phyloP scores from a whole-genome alignment of 2,797 vertebrate species.

The Gastrophryne carolinensis region DNA sequence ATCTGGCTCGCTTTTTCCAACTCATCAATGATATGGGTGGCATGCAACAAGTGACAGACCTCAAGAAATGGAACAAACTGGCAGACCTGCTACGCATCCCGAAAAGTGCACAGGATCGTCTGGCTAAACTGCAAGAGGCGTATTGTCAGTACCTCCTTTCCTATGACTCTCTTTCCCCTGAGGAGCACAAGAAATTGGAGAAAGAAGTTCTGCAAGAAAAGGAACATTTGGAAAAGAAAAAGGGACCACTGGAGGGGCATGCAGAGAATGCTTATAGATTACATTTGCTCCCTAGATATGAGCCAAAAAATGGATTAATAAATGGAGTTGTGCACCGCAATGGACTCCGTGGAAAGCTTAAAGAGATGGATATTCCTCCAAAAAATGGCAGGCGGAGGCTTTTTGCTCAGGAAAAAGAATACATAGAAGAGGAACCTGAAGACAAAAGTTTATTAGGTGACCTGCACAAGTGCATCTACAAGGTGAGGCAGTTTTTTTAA shows the following conservation, averaged over 20 bases:
- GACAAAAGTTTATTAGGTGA: slow-evolving; percentile 84
- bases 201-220: slow-evolving; percentile 92
- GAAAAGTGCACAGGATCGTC: slow-evolving; percentile 94
- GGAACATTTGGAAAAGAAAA: slow-evolving; percentile 85
- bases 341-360: slow-evolving; percentile 85
- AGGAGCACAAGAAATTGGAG: slow-evolving; percentile 88
- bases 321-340: slow-evolving; percentile 78
- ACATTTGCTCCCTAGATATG: slow-evolving; percentile 88
- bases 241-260: slow-evolving; percentile 92
- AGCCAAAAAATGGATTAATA: slow-evolving; percentile 93
- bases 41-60: slow-evolving; percentile 99
- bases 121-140: slow-evolving; percentile 98
- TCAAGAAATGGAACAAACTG: slow-evolving; percentile 98
- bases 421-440: slow-evolving; percentile 77
- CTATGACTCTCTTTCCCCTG: slow-evolving; percentile 87
- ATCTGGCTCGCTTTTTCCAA: slow-evolving; percentile 97
- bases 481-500: slow-evolving; percentile 70
- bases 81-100: slow-evolving; percentile 96
- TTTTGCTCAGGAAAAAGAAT: slow-evolving; percentile 97
- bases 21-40: slow-evolving; percentile 98
- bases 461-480: slow-evolving; percentile 98
- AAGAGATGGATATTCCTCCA: slow-evolving; percentile 85
- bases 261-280: slow-evolving; percentile 79
- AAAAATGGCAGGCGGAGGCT: slow-evolving; percentile 92
- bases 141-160: slow-evolving; percentile 99